Evolutionary conservation across 2,113 vertebrate species (phyloP), one percentile per base, ranked within the genome.

Genomic region (Glareola pratincola): DNA sequence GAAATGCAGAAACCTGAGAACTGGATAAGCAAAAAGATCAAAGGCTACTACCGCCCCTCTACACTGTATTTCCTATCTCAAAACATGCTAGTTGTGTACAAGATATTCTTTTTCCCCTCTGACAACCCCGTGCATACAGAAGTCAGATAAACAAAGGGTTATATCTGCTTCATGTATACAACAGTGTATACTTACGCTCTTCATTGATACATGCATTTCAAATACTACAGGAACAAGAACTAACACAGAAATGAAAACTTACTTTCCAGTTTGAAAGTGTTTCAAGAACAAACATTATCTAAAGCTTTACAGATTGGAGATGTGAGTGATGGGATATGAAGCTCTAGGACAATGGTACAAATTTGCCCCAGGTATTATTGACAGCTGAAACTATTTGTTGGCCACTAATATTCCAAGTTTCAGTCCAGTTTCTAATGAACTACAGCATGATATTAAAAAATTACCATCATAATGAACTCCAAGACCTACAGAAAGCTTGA

Each of bases 1-100:
- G 71, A 97, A 95, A 94, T 34, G 63, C n/a, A 95, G 71, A 95
- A 98, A 91, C 37, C 67, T 56, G 45, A 13, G 19, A 80, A 57
- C 59, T 29, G 36, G 51, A 32, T 37, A 75, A 63, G 59, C 77
- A 96, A 96, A 93, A 94, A 73, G 23, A 54, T 76, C 69, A 95
- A 86, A 83, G 88, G 74, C 48, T 91, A 85, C 85, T 74, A 92
- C 69, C 60, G 94, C 29, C 22, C 20, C 16, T 22, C 86, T 39
- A 9, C 0, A 0, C 12, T 72, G 41, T 41, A 83, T 57, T 90
- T 90, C 66, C 59, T 67, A 88, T 88, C 30, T 85, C 75, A 90
- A 64, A 71, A 85, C 81, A 86, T 32, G 53, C 51, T 63, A 91
- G 59, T 57, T 78, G 69, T 41, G 36, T 63, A 95, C 23, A 95